Base-by-base conservation (phyloP, 2,113 vertebrate genomes). In the Muntiacus muntjak region DNA sequence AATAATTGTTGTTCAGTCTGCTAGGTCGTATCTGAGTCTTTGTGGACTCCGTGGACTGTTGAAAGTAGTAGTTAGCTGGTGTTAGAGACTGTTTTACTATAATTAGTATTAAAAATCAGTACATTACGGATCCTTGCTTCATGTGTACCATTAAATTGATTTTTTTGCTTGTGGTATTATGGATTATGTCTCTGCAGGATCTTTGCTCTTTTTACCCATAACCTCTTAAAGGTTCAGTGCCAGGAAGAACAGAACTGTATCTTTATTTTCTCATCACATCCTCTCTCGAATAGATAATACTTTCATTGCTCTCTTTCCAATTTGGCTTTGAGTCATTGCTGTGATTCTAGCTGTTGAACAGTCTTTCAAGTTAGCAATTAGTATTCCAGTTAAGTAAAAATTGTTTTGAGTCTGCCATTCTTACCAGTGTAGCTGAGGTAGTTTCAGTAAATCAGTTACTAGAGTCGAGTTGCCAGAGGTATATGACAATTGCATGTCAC, bases 201-300 rank as follows among this genome's bases (percentile, higher is more conserved):
- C 71, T 94, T 87, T 4, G 52, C 62, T 45, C 17, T 36, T 94
- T 90, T 55, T 54, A 76, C 36, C 9, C 74, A 9, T 92, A 92
- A 74, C 54, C 84, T 87, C 47, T 76, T 19, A 93, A 94, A 94
- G 60, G 74, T 47, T 97, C 52, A 58, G 81, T 95, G 43, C 60
- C 57, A 62, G 74, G 30, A 76, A 94, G 92, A 91, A 57, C 85
- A 87, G 82, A 88, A 33, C 52, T 40, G 54, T 74, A 50, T 71
- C 85, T 97, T 95, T 97, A 85, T 96, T 97, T 97, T 98, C 94
- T 92, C 96, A 93, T 94, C 62, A 78, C 89, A 93, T 92, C 83
- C 55, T 93, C 71, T 95, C 88, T 83, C 3, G 33, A 82, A 86
- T 43, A 94, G 94, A 94, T 89, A 94, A 93, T 95, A 93, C 95